Evolutionary conservation across 2,797 vertebrate species (phyloP).

Genomic region (Salmo trutta): DNA sequence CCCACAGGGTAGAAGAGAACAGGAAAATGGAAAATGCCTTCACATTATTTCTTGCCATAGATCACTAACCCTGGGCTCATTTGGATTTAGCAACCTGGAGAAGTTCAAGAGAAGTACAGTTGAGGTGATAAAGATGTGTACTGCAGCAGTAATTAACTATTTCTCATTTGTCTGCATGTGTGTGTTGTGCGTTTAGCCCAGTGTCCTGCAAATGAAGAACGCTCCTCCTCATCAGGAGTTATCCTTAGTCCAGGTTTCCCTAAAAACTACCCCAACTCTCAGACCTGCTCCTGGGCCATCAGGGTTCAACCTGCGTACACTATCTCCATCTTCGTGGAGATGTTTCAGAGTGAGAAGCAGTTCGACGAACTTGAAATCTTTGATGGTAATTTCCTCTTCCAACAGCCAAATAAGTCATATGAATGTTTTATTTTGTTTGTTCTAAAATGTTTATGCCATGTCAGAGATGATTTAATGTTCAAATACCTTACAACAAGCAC

Average conservation of each 20-base stretch:
- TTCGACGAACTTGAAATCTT: slow-evolving; percentile 97
- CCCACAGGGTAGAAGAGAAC: slow-evolving; percentile 11
- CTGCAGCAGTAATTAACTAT: neutral
- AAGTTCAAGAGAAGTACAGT: neutral
- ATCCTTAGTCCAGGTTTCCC: slow-evolving; percentile 96
- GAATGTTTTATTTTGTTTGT: neutral
- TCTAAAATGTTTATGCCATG: neutral
- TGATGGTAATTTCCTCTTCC: slow-evolving; percentile 81
- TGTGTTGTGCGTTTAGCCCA: slow-evolving; percentile 78
- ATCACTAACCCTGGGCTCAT: slow-evolving; percentile 2
- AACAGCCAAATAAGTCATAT: neutral
- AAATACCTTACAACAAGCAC: neutral
- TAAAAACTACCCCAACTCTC: slow-evolving; percentile 93
- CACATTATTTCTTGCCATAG: slow-evolving; percentile 1
- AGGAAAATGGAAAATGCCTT: neutral
- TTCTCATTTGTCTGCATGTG: neutral
- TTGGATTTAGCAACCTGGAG: neutral
- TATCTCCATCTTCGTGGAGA: slow-evolving; percentile 92
- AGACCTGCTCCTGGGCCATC: slow-evolving; percentile 96
- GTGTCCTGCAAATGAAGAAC: slow-evolving; percentile 93
- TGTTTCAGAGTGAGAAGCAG: slow-evolving; percentile 97
- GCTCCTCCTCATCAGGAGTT: slow-evolving; percentile 89
- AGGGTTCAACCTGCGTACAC: slow-evolving; percentile 84
- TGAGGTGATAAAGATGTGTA: neutral
- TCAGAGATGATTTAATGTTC: neutral